A percentile compares a stretch with the other conserved stretches of the same genome.
Conservation (phyloP, 1,140 invertebrate genomes). For the Oreohelix idahoensis region DNA sequence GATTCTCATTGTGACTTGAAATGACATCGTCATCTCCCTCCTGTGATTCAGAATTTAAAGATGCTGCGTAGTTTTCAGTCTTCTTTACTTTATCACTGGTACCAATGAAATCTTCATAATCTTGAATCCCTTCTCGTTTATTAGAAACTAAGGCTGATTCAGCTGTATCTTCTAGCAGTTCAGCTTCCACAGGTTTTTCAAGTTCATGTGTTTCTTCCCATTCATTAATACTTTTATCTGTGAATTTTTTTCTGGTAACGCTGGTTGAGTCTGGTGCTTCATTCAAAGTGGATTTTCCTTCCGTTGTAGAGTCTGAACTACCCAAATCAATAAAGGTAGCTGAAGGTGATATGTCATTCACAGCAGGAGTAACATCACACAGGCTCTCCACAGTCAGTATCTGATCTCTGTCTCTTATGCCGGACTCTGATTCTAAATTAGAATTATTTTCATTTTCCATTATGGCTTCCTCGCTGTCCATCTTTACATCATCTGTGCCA, state of each 20-base stretch:
- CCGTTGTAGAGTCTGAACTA: not conserved
- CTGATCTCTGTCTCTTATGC: not conserved
- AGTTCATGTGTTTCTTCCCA: not conserved
- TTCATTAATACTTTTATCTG: not conserved
- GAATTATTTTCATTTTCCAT: conserved; percentile 49
- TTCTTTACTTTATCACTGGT: not conserved
- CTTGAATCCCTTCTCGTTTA: not conserved
- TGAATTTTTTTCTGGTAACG: not conserved
- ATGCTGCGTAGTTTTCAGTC: not conserved
- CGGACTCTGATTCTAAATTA: conserved; percentile 39
- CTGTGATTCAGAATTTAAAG: not conserved
- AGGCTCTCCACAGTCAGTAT: not conserved
- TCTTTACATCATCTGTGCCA: not conserved
- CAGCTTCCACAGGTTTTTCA: not conserved
- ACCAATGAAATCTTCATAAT: not conserved
- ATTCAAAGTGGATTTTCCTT: not conserved
- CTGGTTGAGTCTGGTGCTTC: not conserved
- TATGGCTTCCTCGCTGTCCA: conserved; percentile 43
- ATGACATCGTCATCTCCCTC: not conserved
- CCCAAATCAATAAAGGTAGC: not conserved
- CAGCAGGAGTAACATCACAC: not conserved
- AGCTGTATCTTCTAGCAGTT: not conserved
- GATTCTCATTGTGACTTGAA: not conserved
- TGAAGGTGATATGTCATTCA: not conserved
- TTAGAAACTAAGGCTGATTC: not conserved